A percentile compares a stretch with the other conserved stretches of the same genome.
phyloP scores from a whole-genome alignment of 2,888 invertebrate genomes.

The Cataglyphis cursor region DNA sequence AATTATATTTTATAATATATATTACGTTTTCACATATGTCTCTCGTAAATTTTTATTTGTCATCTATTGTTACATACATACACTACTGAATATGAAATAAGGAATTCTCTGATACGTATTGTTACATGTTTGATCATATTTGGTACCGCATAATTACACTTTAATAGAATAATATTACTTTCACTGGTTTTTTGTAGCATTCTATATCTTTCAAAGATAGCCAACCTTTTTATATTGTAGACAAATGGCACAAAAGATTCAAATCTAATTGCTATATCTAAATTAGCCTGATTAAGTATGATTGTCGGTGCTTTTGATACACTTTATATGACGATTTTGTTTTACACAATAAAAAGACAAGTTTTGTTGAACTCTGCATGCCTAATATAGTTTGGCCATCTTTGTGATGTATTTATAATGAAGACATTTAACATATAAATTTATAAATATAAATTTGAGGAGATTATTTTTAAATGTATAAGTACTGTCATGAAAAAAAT shows the following conservation, averaged over 20 bases:
- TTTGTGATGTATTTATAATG: background rate
- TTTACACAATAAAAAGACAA: conserved; percentile 4
- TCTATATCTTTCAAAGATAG: background rate
- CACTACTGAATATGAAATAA: background rate
- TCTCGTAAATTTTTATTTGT: conserved; percentile 1
- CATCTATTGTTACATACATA: conserved; percentile 2
- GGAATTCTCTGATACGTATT: background rate
- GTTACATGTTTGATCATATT: conserved; percentile 17
- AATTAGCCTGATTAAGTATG: background rate
- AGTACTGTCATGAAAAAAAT: conserved; percentile 18
- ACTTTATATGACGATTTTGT: background rate
- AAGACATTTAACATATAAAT: conserved; percentile 9
- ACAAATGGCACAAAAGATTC: background rate
- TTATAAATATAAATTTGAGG: background rate
- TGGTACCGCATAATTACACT: background rate
- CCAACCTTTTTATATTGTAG: background rate
- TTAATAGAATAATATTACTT: conserved; percentile 43
- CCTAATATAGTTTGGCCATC: background rate
- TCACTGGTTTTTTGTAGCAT: conserved; percentile 26
- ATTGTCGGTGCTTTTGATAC: background rate
- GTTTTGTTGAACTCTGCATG: conserved; percentile 1
- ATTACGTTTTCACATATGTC: background rate
- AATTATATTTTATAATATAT: conserved; percentile 18
- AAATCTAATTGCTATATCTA: conserved; percentile 15
- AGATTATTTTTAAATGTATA: background rate